Conservation (phyloP, 2,888 invertebrate species). For the Cenopis cana region DNA sequence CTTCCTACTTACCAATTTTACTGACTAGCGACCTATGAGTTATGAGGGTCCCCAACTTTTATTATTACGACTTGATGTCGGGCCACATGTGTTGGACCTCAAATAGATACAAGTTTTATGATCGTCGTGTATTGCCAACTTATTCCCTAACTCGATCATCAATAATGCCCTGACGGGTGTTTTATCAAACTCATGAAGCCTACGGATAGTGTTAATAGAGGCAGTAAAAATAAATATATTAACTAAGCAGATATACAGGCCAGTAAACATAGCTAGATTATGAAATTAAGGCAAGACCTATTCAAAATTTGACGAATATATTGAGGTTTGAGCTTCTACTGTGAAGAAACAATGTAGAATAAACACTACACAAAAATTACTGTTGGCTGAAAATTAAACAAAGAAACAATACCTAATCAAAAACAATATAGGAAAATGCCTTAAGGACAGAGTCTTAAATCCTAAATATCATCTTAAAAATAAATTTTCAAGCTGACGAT, state of each 20-base stretch:
- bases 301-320: too few relatives aligned
- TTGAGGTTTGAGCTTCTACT: too few relatives aligned
- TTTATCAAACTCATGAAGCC: slow-evolving; percentile 26
- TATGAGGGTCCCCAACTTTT: slow-evolving; percentile 58
- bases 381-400: too few relatives aligned
- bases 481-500: too few relatives aligned
- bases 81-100: slow-evolving; percentile 52
- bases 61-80: slow-evolving; percentile 56
- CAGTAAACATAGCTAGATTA: too few relatives aligned
- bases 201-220: slow-evolving; percentile 6
- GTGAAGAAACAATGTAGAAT: too few relatives aligned
- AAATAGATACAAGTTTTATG: slow-evolving; percentile 53
- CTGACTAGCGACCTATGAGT: slow-evolving; percentile 51
- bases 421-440: too few relatives aligned
- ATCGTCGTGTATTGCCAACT: slow-evolving; percentile 50
- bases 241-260: background rate
- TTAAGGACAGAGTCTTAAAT: too few relatives aligned
- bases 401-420: too few relatives aligned
- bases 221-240: background rate
- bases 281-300: too few relatives aligned
- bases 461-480: too few relatives aligned
- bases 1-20: slow-evolving; percentile 44
- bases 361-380: too few relatives aligned
- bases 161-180: slow-evolving; percentile 33
- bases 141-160: slow-evolving; percentile 43